Conservation (phyloP, 2,888 invertebrate species). For the Chromoteleia sp. region DNA sequence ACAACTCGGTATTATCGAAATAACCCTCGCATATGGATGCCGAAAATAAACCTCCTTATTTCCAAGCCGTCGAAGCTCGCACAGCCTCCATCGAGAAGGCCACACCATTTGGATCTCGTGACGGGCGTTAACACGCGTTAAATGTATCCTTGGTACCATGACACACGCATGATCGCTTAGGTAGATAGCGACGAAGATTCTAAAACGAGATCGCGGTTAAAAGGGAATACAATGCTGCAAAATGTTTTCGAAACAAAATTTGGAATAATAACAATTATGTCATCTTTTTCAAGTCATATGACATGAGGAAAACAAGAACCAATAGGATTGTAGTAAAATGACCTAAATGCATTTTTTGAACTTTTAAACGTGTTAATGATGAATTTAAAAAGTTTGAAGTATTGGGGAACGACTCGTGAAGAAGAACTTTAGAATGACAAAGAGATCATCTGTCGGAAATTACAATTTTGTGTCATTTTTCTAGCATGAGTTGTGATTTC, state of each 20-base stretch:
- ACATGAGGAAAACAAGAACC: no score
- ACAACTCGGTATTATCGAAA: slow-evolving; percentile 79
- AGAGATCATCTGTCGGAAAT: no score
- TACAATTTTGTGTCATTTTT: no score
- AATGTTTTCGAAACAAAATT: background rate
- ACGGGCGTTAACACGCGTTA: slow-evolving; percentile 58
- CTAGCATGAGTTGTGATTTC: no score
- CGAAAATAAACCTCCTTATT: slow-evolving; percentile 84
- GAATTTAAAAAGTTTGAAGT: no score
- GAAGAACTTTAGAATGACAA: no score
- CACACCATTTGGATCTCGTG: slow-evolving; percentile 50
- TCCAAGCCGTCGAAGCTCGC: slow-evolving; percentile 79
- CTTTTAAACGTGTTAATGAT: no score
- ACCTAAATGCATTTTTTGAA: no score
- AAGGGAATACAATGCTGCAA: slow-evolving; percentile 4
- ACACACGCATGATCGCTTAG: slow-evolving; percentile 58
- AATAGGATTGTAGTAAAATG: no score
- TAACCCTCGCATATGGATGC: slow-evolving; percentile 84
- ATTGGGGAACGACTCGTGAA: no score
- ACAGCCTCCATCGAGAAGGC: slow-evolving; percentile 48
- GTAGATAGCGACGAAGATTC: slow-evolving; percentile 40
- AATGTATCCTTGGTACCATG: slow-evolving; percentile 56
- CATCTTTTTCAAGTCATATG: no score
- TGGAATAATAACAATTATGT: no score
- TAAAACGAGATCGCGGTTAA: slow-evolving; percentile 23